Percentiles rank a stretch among this genome's conserved stretches.
phyloP scores from a whole-genome alignment of 2,797 vertebrate species.

The Oophaga sylvatica region DNA sequence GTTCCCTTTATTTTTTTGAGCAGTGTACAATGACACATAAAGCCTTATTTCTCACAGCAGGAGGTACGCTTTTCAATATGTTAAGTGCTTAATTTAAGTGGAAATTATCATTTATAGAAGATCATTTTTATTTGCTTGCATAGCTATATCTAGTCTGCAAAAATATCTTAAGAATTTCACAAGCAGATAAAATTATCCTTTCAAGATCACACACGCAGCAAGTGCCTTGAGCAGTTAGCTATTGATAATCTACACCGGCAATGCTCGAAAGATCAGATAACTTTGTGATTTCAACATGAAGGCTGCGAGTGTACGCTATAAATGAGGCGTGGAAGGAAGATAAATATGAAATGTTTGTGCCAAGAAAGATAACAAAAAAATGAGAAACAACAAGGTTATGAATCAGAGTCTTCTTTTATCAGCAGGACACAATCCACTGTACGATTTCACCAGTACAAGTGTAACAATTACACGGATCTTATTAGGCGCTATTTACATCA shows the following conservation, averaged over 20 bases:
- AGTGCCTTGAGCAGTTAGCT: conserved; percentile 31
- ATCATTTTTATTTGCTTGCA: neutral
- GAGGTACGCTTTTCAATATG: neutral
- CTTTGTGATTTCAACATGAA: conserved; percentile 39
- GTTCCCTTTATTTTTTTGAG: too few species aligned
- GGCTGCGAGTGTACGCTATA: conserved; percentile 25
- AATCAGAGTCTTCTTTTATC: conserved; percentile 17
- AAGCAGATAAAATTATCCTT: conserved; percentile 26
- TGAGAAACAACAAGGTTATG: conserved; percentile 22
- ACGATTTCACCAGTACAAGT: neutral
- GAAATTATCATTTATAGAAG: conserved; percentile 1
- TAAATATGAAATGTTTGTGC: conserved; percentile 32
- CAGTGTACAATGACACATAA: neutral
- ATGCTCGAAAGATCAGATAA: conserved; percentile 37
- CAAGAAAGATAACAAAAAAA: conserved; percentile 36
- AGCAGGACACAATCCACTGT: neutral
- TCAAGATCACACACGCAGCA: conserved; percentile 29
- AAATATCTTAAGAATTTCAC: conserved; percentile 5
- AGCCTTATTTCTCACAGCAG: neutral
- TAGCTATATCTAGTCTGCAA: conserved; percentile 2
- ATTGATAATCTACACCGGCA: conserved; percentile 39
- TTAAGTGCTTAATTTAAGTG: neutral
- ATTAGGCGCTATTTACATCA: neutral
- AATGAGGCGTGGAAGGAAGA: conserved; percentile 24
- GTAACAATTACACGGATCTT: neutral